Conservation (phyloP, 2,888 invertebrate genomes). For the Macaria liturata region DNA sequence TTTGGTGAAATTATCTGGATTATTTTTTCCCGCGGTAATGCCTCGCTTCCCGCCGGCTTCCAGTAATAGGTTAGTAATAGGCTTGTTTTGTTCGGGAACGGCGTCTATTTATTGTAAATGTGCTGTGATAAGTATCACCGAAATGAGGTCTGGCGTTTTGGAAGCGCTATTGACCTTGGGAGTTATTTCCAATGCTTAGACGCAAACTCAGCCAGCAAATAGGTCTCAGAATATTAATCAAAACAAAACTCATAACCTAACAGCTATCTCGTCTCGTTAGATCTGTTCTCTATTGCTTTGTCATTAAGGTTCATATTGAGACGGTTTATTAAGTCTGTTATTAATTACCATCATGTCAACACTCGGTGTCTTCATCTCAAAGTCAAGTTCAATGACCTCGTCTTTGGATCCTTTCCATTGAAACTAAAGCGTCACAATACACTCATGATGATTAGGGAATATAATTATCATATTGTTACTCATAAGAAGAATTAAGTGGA, state of each 20-base stretch:
- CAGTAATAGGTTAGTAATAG: conserved; percentile 29
- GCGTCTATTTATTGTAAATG: conserved; percentile 25
- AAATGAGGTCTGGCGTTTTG: conserved; percentile 22
- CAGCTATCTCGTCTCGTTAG: not conserved
- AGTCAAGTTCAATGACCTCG: conserved; percentile 21
- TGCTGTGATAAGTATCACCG: conserved; percentile 21
- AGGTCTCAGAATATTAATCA: not conserved
- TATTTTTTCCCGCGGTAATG: conserved; percentile 28
- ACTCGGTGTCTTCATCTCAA: not conserved
- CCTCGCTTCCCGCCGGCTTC: conserved; percentile 14
- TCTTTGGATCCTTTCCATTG: not conserved
- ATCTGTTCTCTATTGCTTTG: not conserved
- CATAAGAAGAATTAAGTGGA: not conserved
- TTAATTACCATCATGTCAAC: not conserved
- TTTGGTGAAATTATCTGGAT: conserved; percentile 40
- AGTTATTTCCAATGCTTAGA: conserved; percentile 7
- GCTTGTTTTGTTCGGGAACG: conserved; percentile 31
- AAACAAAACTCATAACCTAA: no score
- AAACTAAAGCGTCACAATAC: conserved; percentile 18
- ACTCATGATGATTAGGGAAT: conserved; percentile 29
- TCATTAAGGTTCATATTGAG: not conserved
- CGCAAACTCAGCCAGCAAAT: not conserved
- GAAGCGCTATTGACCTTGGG: conserved; percentile 4
- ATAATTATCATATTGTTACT: conserved; percentile 25
- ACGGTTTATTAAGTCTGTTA: not conserved